Evolutionary conservation across 2,888 invertebrate species (phyloP), one percentile per base, ranked within the genome.

Genomic region (Disparrhopalites patrizii): DNA sequence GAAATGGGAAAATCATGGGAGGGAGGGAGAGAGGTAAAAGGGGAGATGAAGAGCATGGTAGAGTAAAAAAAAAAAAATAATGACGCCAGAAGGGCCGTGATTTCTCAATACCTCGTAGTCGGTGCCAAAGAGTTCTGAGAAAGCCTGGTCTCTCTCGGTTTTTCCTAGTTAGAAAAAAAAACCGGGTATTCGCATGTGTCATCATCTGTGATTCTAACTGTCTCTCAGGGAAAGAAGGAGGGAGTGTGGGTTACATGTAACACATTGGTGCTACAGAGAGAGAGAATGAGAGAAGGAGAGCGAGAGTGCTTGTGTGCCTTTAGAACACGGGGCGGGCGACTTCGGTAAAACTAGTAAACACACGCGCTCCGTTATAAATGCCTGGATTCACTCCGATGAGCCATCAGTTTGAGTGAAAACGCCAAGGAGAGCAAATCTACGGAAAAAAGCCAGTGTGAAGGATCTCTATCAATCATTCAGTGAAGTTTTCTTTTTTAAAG

Each of bases 331-430:
- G 25, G 13, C 23, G 50, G 20, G 30, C 15, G 31, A 31, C n/a
- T 7, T 4, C 31, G 54, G 54, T 30, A 54, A 28, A 5, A 10
- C 33, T 8, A 31, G 31, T 54, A 54, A 54, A 54, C 51, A 61
- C 51, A 50, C 47, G 51, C 61, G 51, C 52, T 51, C 51, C 51
- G 33, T 61, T 61, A 61, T 61, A 61, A 61, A 61, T 61, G 61
- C 36, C 52, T 33, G 33, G 61, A 61, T 61, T 61, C 61, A 51
- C 61, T 61, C 61, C 31, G 38, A 25, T 51, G 36, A 61, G 27
- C 36, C 50, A 50, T 61, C 61, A 61, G 61, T 61, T 61, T 25
- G 61, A 31, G 47, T 38, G n/a, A 38, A 18, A 18, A n/a, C 18
- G 38, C 38, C 2, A 1, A 38, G 38, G 38, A 38, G 18, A 18